Percentiles rank a stretch among this genome's conserved stretches.
Evolutionary conservation across 2,113 vertebrate species (phyloP).

Genomic region (Prietella phreatophila): DNA sequence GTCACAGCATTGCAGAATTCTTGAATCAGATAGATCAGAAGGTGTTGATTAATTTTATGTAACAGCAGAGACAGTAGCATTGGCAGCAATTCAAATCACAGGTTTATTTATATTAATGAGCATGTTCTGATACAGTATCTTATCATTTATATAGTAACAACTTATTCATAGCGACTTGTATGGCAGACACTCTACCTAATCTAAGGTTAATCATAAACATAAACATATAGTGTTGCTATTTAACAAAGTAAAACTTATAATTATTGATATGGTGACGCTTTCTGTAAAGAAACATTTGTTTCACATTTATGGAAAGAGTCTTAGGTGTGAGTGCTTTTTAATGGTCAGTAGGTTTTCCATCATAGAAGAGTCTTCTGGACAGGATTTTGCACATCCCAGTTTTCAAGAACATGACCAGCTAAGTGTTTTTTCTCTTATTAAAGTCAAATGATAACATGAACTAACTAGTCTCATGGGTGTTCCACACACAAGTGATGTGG

Average conservation of each 20-base stretch:
- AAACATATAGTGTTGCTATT: background rate
- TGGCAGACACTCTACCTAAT: background rate
- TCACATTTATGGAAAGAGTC: background rate
- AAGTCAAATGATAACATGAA: background rate
- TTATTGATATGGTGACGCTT: background rate
- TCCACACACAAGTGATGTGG: no score
- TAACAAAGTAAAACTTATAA: background rate
- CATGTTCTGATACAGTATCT: background rate
- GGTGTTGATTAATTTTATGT: background rate
- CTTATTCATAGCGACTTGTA: background rate
- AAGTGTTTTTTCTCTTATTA: background rate
- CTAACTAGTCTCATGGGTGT: background rate
- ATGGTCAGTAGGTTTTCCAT: background rate
- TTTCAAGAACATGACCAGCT: background rate
- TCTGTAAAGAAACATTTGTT: background rate
- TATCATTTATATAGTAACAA: background rate
- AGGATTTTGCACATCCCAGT: background rate
- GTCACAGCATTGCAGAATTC: background rate
- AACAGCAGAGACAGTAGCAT: background rate
- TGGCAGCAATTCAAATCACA: background rate
- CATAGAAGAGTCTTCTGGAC: background rate
- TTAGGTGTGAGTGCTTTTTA: background rate
- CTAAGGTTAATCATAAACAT: background rate
- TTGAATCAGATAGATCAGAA: background rate
- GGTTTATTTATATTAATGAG: background rate